Evolutionary conservation across 2,888 invertebrate genomes (phyloP).

Genomic region (Eucriotettix oculatus): DNA sequence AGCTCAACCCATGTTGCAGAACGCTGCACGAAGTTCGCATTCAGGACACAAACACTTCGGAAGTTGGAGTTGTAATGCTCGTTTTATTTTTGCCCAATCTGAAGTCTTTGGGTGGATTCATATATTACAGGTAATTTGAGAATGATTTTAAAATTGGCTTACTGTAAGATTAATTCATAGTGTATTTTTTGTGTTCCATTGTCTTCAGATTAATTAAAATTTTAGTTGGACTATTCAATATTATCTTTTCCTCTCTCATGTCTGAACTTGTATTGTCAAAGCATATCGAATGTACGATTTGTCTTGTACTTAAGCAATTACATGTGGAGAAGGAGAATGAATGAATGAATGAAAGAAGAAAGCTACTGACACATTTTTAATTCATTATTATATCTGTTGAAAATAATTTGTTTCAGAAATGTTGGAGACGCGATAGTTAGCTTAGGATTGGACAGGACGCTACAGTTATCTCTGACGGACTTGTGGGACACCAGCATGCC

Average conservation of each 20-base stretch:
- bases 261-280: too few relatives aligned
- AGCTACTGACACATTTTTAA: too few relatives aligned
- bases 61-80: conserved; percentile 17
- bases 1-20: conserved; percentile 16
- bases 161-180: background rate
- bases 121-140: conserved; percentile 18
- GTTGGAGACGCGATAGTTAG: conserved; percentile 19
- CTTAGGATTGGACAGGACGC: conserved; percentile 13
- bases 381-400: too few relatives aligned
- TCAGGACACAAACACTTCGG: conserved; percentile 20
- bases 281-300: too few relatives aligned
- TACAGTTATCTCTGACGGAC: conserved; percentile 16
- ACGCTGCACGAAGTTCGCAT: conserved; percentile 18
- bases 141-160: too few relatives aligned
- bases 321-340: too few relatives aligned
- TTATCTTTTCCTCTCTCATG: too few relatives aligned
- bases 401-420: conserved; percentile 14
- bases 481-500: conserved; percentile 20
- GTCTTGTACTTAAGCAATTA: too few relatives aligned
- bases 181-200: background rate
- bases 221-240: too few relatives aligned
- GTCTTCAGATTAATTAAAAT: background rate
- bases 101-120: conserved; percentile 19
- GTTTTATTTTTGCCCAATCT: conserved; percentile 18
- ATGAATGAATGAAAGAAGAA: too few relatives aligned